phyloP scores from a whole-genome alignment of 2,888 invertebrate species.

The Acleris sparsana region DNA sequence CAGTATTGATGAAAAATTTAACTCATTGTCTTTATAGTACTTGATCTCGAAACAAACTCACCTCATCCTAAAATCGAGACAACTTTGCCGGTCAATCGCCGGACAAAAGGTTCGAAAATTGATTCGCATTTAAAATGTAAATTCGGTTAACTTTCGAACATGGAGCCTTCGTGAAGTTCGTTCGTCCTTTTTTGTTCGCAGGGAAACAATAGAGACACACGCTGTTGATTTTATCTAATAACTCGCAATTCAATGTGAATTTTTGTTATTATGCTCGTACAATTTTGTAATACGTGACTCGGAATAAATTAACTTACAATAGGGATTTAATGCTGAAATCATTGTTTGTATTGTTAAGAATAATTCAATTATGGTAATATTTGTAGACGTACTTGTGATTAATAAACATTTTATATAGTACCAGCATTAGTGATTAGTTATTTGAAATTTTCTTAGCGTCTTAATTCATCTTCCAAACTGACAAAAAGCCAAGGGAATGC shows the following conservation, averaged over 20 bases:
- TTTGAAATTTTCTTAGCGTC: no score
- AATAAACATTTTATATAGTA: no score
- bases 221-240: constrained; percentile 47
- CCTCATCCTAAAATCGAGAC: constrained; percentile 5
- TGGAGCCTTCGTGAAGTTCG: constrained; percentile 38
- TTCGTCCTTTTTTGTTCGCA: constrained; percentile 39
- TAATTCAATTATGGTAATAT: constrained; percentile 19
- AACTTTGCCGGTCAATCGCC: constrained; percentile 27
- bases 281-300: constrained; percentile 36
- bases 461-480: no score
- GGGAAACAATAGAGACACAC: constrained; percentile 44
- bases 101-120: constrained; percentile 48
- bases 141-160: constrained; percentile 54
- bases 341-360: constrained; percentile 24
- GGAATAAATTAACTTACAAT: constrained; percentile 32
- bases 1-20: no score
- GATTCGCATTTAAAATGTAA: constrained; percentile 70
- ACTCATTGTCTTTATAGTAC: not conserved
- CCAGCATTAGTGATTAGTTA: no score
- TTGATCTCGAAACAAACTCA: constrained; percentile 25
- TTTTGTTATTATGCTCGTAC: constrained; percentile 35
- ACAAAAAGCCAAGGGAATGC: no score
- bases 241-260: constrained; percentile 30
- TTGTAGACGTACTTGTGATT: no score
- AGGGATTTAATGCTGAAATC: constrained; percentile 18